phyloP scores from a whole-genome alignment of 2,113 vertebrate genomes.

The Myanophis thanlyinensis region DNA sequence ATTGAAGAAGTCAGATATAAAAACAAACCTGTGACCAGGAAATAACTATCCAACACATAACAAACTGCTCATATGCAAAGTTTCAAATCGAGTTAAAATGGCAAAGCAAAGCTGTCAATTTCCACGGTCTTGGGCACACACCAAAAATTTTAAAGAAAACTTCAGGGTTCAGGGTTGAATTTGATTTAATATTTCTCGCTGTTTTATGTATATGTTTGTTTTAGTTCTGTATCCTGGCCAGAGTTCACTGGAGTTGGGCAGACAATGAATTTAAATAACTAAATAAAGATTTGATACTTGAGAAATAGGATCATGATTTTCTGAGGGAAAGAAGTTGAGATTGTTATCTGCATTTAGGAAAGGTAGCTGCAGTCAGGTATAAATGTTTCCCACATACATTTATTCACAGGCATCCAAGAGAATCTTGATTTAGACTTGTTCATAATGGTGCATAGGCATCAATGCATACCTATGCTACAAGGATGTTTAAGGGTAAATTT shows the following conservation, averaged over 20 bases:
- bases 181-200: neutral
- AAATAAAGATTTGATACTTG: neutral
- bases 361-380: neutral
- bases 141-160: neutral
- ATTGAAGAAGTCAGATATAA: neutral
- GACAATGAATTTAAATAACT: neutral
- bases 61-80: neutral
- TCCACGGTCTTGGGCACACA: neutral
- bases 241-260: neutral
- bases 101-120: neutral
- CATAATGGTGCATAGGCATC: too few species aligned
- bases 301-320: neutral
- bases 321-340: neutral
- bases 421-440: too few species aligned
- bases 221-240: neutral
- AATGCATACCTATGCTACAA: too few species aligned
- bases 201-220: neutral
- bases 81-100: neutral
- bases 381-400: neutral
- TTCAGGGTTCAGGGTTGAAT: neutral
- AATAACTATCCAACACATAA: neutral
- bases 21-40: neutral
- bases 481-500: too few species aligned
- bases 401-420: too few species aligned
- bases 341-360: neutral